These are phyloP conservation scores for Lasioglossum oenotherae DNA, from an alignment of 2,888 invertebrate genomes.

Conservation along the genomic window DNA sequence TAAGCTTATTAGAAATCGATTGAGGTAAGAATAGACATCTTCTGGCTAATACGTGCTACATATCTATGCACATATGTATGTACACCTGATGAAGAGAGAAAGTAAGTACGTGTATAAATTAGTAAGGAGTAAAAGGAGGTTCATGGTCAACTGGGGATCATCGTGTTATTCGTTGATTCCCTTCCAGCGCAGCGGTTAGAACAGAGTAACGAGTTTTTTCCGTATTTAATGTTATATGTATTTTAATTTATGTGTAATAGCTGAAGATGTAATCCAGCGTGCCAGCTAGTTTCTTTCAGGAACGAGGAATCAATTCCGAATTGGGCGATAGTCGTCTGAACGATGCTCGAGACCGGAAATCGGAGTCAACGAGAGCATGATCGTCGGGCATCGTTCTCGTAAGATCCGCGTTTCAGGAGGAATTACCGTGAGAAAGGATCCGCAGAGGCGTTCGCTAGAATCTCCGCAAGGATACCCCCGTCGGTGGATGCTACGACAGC, in stretches of 20 bases:
- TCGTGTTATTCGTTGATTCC: too few species aligned
- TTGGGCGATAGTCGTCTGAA: not conserved
- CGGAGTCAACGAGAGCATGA: constrained; percentile 25
- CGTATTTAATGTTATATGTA: not conserved
- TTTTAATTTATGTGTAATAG: too few species aligned
- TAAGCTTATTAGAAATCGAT: not conserved
- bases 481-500: constrained; percentile 35
- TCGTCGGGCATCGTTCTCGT: constrained; percentile 12
- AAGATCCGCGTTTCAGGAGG: constrained; percentile 43
- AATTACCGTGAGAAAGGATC: constrained; percentile 55
- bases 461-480: constrained; percentile 44
- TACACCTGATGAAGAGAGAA: too few species aligned
- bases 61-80: too few species aligned
- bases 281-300: not conserved
- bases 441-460: constrained; percentile 63
- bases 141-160: too few species aligned
- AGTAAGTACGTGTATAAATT: too few species aligned
- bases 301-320: not conserved
- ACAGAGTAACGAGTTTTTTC: not conserved
- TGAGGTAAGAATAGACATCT: not conserved
- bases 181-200: too few species aligned
- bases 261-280: not conserved
- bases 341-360: not conserved
- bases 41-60: not conserved
- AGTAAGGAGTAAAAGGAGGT: too few species aligned